phyloP scores from a whole-genome alignment of 2,797 vertebrate species.

The Pseudotriccus pelzelni region DNA sequence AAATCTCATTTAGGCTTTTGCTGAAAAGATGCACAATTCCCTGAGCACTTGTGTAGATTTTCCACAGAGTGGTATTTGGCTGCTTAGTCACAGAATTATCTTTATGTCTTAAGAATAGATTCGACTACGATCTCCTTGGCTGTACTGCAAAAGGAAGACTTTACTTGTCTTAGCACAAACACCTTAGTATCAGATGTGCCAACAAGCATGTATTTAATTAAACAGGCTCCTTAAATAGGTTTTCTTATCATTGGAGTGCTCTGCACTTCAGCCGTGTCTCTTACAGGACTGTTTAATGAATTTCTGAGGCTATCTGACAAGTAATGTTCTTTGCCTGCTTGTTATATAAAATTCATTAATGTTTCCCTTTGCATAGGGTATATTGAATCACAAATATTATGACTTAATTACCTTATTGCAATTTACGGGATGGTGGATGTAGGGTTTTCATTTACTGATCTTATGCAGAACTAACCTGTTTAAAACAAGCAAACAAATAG shows the following conservation, averaged over 20 bases:
- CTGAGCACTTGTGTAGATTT: neutral
- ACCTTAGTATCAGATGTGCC: constrained; percentile 19
- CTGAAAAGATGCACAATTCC: neutral
- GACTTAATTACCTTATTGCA: constrained; percentile 41
- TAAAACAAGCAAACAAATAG: neutral
- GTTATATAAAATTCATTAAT: constrained; percentile 44
- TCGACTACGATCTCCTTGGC: neutral
- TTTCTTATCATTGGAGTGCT: constrained; percentile 33
- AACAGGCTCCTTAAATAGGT: constrained; percentile 16
- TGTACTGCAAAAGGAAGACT: neutral
- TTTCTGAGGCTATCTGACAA: constrained; percentile 41
- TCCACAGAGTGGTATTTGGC: constrained; percentile 17
- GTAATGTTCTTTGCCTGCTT: constrained; percentile 32
- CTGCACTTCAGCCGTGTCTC: neutral
- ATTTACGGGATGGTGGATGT: neutral
- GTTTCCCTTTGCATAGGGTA: neutral
- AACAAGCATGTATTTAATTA: constrained; percentile 39
- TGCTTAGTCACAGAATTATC: constrained; percentile 40
- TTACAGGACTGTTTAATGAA: constrained; percentile 29
- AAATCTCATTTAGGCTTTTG: neutral
- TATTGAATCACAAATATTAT: constrained; percentile 33
- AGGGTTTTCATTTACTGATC: neutral
- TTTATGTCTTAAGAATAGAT: neutral
- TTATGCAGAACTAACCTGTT: neutral
- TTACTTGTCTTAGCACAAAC: constrained; percentile 20